Evolutionary conservation across 2,888 invertebrate species (phyloP).

Genomic region (Stegophylla sp.): DNA sequence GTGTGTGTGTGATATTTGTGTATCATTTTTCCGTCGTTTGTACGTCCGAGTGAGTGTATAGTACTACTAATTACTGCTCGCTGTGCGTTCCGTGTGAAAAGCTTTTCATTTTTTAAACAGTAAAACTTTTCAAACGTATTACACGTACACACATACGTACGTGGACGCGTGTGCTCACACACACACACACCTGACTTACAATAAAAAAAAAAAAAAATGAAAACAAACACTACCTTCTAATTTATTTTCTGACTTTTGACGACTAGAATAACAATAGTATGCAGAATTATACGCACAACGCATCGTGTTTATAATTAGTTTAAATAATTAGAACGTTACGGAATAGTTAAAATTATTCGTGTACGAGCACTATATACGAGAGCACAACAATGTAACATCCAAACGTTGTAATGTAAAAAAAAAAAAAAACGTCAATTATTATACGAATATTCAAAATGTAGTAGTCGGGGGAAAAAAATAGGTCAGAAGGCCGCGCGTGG

Average conservation of each 20-base stretch:
- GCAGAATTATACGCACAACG: background rate
- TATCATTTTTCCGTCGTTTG: too few species aligned
- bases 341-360: too few species aligned
- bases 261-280: background rate
- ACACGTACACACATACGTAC: background rate
- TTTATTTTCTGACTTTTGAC: background rate
- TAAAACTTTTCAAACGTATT: background rate
- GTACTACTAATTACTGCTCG: background rate
- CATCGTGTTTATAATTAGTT: background rate
- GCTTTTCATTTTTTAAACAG: background rate
- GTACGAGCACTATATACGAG: too few species aligned
- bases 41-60: too few species aligned
- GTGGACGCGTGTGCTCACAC: too few species aligned
- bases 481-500: background rate
- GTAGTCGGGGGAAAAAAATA: background rate
- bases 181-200: too few species aligned
- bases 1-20: background rate
- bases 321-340: background rate
- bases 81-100: background rate
- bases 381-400: background rate
- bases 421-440: constrained; percentile 4
- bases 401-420: background rate
- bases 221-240: background rate
- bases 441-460: background rate
- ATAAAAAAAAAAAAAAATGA: background rate